Percentiles rank a stretch among this genome's conserved stretches.
Conservation (phyloP, 2,888 invertebrate genomes). For the Oasisia sp. region DNA sequence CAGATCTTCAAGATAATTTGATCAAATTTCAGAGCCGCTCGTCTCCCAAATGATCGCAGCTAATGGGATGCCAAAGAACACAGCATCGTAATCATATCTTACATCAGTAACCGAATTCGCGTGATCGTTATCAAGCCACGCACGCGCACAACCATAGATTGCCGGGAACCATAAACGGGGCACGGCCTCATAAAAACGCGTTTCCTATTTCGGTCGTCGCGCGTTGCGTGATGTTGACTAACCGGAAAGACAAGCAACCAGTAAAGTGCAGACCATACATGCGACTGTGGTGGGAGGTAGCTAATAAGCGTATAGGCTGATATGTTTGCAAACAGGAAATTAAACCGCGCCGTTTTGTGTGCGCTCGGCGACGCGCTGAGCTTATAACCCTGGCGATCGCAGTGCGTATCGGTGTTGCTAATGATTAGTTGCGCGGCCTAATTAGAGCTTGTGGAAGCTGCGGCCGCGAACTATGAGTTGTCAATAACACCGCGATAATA, state of each 20-base stretch:
- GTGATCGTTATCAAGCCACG: neutral
- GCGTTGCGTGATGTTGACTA: neutral
- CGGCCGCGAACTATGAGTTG: neutral
- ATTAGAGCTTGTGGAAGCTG: neutral
- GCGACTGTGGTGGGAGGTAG: neutral
- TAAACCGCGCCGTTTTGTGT: neutral
- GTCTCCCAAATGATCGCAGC: neutral
- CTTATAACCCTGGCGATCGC: no score
- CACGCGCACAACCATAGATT: neutral
- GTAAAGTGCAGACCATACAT: neutral
- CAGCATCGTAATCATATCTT: neutral
- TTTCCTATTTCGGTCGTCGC: neutral
- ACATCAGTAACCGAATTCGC: neutral
- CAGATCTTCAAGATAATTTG: no score
- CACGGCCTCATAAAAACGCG: neutral
- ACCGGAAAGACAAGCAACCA: neutral
- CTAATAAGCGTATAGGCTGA: neutral
- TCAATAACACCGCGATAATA: neutral
- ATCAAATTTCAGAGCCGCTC: neutral
- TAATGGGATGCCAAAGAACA: neutral
- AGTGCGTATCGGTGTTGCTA: no score
- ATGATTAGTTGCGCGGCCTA: neutral
- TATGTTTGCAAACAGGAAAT: slow-evolving; percentile 12
- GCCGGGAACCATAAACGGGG: neutral
- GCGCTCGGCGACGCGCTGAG: neutral